Evolutionary conservation across 2,888 invertebrate genomes (phyloP), one percentile per base, ranked within the genome.

Genomic region (Zaprionus lineosus): DNA sequence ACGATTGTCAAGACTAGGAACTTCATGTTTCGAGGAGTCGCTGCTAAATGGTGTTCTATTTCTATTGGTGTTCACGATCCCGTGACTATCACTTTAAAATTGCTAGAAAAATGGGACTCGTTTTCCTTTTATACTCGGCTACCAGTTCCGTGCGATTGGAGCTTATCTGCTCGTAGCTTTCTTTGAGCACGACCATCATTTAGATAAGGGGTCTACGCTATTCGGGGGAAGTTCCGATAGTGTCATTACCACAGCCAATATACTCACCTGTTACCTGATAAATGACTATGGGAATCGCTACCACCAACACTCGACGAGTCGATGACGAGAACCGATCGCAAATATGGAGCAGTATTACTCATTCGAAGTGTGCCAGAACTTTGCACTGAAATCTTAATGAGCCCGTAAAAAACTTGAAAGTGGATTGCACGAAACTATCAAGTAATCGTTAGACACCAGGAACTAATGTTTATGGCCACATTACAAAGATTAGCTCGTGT

Each of bases 211-310:
- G 15, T 26, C 14, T 43, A 31, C 46, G 11, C 34, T 15, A 51
- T 55, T 73, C 65, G 60, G 34, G 62, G 71, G 71, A 67, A 81
- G 70, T 73, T 79, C 65, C 31, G 72, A 52, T 66, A 66, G 28
- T 62, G 63, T 63, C 72, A 81, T 75, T 78, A 60, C 78, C 64
- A 74, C 78, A 75, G 64, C 67, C 70, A 67, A 59, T 21, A 70
- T 34, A 37, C 18, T 12, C 28, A 11, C 31, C 7, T n/a, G 1
- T 14, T 5, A 9, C 50, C 44, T 58, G 77, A 81, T 78, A 70
- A 60, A 16, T 14, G 6, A 11, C 19, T 48, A 31, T 51, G 60
- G n/a, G n/a, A n/a, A n/a, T n/a, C n/a, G n/a, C n/a, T n/a, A n/a
- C n/a, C n/a, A n/a, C n/a, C 21, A 65, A 46, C 43, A 44, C 36